These are phyloP conservation scores for Morbakka virulenta DNA, from an alignment of 30 jellyfish, hydroid and myxozoan species.

Conservation along the genomic window DNA sequence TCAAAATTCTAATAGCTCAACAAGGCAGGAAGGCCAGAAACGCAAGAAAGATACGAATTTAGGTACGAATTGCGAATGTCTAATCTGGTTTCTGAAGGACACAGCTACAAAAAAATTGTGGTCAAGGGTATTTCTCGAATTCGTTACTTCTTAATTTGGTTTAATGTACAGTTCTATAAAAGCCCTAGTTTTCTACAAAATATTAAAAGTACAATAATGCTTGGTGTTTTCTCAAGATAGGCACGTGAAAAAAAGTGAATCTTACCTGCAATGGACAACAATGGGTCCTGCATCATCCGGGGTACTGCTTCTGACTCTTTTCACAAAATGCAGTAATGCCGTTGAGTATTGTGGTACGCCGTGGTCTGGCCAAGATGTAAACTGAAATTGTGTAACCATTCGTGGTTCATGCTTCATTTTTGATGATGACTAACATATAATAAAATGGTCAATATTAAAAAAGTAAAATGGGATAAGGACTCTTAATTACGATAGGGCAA, in stretches of 20 bases:
- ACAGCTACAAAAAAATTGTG: too few species aligned
- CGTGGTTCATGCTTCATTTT: slow-evolving; percentile 60
- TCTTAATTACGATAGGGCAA: too few species aligned
- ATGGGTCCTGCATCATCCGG: slow-evolving; percentile 70
- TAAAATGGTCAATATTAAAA: too few species aligned
- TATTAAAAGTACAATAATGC: background rate
- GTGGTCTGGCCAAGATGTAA: slow-evolving; percentile 95
- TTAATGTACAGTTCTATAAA: background rate
- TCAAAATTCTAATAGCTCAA: too few species aligned
- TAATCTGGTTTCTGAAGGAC: too few species aligned
- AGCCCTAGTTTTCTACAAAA: background rate
- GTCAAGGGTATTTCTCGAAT: too few species aligned
- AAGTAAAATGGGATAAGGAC: too few species aligned
- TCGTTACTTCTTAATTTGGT: too few species aligned
- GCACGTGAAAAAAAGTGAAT: background rate
- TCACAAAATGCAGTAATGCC: slow-evolving; percentile 78
- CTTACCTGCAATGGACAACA: slow-evolving; percentile 86
- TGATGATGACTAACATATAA: slow-evolving; percentile 35
- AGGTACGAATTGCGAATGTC: too few species aligned
- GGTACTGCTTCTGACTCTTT: slow-evolving; percentile 45
- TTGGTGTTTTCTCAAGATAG: too few species aligned
- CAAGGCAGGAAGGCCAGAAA: too few species aligned
- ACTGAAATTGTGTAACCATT: slow-evolving; percentile 81
- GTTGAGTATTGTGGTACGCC: slow-evolving; percentile 95
- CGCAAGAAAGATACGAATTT: too few species aligned